A percentile compares a stretch with the other conserved stretches of the same genome.
These are phyloP conservation scores for Gnatocerus cornutus DNA, from an alignment of 2,888 invertebrate species.

Conservation along the genomic window DNA sequence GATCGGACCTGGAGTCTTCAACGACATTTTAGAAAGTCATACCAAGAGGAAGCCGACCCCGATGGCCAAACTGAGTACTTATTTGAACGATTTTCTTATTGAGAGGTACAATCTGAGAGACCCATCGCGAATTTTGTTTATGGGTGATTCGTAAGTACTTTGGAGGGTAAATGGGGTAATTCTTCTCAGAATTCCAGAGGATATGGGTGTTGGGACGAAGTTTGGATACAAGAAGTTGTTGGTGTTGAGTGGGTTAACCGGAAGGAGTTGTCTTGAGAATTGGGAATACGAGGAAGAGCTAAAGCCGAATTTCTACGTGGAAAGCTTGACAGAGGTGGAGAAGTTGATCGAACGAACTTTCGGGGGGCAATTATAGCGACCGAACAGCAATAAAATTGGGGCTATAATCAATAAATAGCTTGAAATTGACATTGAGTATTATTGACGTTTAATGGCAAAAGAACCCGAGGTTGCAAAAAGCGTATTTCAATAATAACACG, in stretches of 20 bases:
- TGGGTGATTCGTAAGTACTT: slow-evolving; percentile 85
- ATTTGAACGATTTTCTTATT: slow-evolving; percentile 72
- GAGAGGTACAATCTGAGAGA: slow-evolving; percentile 76
- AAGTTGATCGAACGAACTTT: background rate
- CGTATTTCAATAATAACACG: too few species aligned
- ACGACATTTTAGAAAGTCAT: slow-evolving; percentile 41
- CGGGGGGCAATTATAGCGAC: too few species aligned
- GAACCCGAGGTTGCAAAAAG: too few species aligned
- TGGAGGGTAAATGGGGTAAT: background rate
- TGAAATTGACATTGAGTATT: too few species aligned
- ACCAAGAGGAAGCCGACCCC: slow-evolving; percentile 63
- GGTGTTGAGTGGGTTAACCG: background rate
- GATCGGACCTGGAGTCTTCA: slow-evolving; percentile 64
- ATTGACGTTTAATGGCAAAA: too few species aligned
- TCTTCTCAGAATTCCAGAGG: slow-evolving; percentile 10
- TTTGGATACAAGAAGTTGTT: slow-evolving; percentile 2
- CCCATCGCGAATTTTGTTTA: slow-evolving; percentile 81
- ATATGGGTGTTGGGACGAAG: slow-evolving; percentile 1
- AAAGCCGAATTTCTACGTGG: slow-evolving; percentile 72
- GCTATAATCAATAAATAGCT: too few species aligned
- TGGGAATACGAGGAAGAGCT: slow-evolving; percentile 71
- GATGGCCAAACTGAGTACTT: slow-evolving; percentile 73
- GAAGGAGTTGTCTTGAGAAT: slow-evolving; percentile 50
- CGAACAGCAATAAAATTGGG: too few species aligned
- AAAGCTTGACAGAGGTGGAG: slow-evolving; percentile 51